Percentiles rank a stretch among this genome's conserved stretches.
phyloP scores from a whole-genome alignment of 2,797 vertebrate genomes.

The Onychomys leucogaster region DNA sequence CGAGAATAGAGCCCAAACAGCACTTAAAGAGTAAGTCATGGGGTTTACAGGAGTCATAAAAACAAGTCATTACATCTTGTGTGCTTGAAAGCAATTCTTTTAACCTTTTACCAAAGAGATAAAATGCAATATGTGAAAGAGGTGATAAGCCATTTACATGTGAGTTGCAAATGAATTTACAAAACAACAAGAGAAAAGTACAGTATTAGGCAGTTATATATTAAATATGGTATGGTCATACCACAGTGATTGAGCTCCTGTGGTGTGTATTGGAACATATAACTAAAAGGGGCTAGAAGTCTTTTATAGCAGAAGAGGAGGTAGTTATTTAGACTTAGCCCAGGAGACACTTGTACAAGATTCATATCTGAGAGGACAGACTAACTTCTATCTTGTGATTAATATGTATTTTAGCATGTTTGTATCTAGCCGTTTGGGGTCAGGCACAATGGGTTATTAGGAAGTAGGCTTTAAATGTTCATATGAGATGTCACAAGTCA shows the following conservation, averaged over 20 bases:
- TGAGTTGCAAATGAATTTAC: neutral
- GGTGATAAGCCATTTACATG: neutral
- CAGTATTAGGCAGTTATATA: neutral
- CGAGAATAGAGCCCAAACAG: neutral
- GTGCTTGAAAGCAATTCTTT: neutral
- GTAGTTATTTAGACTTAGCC: neutral
- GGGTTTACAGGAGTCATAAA: neutral
- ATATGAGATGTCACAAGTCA: neutral
- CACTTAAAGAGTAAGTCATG: neutral
- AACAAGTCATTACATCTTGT: neutral
- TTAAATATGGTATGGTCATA: neutral
- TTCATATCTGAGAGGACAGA: neutral
- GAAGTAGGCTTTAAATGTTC: neutral
- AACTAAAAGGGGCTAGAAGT: neutral
- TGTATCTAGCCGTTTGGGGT: neutral
- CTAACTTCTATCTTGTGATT: neutral
- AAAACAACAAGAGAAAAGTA: neutral
- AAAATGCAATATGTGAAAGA: neutral
- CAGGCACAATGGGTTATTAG: neutral
- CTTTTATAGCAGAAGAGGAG: neutral
- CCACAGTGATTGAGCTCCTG: neutral
- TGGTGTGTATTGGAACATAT: neutral
- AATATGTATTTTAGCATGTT: too few species aligned
- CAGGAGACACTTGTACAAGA: neutral
- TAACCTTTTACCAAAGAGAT: neutral